Evolutionary conservation across 2,888 invertebrate genomes (phyloP).

Genomic region (Caenorhabditis sp.): DNA sequence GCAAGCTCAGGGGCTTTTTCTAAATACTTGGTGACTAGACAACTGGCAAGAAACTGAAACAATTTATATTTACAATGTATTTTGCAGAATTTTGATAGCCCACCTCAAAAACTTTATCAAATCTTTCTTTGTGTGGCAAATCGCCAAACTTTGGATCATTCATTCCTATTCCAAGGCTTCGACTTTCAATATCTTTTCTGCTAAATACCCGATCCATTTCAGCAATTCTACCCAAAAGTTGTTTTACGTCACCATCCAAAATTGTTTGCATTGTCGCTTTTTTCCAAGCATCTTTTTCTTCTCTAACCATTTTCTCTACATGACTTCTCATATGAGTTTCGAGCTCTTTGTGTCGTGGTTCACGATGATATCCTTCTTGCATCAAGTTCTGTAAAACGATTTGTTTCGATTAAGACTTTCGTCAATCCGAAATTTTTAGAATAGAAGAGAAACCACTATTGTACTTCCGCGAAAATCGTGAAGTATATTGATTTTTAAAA

Average conservation of each 20-base stretch:
- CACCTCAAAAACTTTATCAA: background rate
- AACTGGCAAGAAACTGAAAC: background rate
- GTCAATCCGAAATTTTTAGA: background rate
- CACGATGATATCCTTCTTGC: background rate
- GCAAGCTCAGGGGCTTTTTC: background rate
- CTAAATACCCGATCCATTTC: conserved; percentile 23
- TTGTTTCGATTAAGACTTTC: too few relatives aligned
- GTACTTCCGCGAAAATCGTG: too few relatives aligned
- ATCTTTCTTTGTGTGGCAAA: background rate
- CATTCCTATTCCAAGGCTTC: background rate
- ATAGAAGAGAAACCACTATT: too few relatives aligned
- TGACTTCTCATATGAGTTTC: background rate
- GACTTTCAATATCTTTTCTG: background rate
- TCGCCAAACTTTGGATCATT: background rate
- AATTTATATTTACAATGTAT: background rate
- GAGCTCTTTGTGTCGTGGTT: background rate
- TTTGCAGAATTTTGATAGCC: background rate
- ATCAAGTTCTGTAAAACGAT: conserved; percentile 3
- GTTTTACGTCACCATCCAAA: background rate
- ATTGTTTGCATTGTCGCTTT: background rate
- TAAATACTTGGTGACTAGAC: background rate
- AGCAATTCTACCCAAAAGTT: conserved; percentile 13
- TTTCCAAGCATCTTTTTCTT: background rate
- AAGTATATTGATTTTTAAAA: too few relatives aligned
- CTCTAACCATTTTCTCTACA: conserved; percentile 5